Base-by-base conservation (phyloP, 1,140 invertebrate species). In the Hypothenemus hampei region DNA sequence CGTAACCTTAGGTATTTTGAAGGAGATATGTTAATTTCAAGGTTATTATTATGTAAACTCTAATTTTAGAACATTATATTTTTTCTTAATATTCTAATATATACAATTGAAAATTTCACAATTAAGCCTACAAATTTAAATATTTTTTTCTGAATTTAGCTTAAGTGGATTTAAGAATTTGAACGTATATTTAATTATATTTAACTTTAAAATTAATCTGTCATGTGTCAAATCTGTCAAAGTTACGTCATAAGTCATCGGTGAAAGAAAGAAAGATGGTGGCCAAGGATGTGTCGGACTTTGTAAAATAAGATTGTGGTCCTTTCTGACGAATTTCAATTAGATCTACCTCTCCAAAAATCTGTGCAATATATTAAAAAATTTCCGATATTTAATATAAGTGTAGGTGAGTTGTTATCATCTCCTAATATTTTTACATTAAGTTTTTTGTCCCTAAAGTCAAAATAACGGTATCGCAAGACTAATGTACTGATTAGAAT, bases 201-300 rank as follows among this genome's bases (percentile, higher is more conserved):
- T 31, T 2, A 37, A 8, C 8, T 37, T 7, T 7, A 37, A 2
- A 8, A 7, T 16, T 7, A 37, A 13, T 37, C 35, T 37, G 11
- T 37, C 11, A 37, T 13, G 2, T 37, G 16, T 8, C 15, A 7
- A 37, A 13, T 37, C 15, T 37, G 8, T 8, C 15, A 37, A 11
- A n/a, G 37, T 20, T n/a, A 31, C 46, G 51, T 45, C 51, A 36
- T 62, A 63, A 53, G 57, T 61, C 59, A 61, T 46, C 53, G 51
- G 15, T 53, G 36, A 51, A 40, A 49, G 26, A 58, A 58, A 64
- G 59, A 43, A 60, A 48, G 51, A 57, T 57, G 41, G 57, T 43
- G 41, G 37, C 46, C 33, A n/a, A n/a, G n/a, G 33, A 48, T 59
- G 47, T 53, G 51, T 64, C 57, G 62, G 62, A 60, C 57, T 60